A percentile compares a stretch with the other conserved stretches of the same genome.
These are phyloP conservation scores for Stratiomys singularior DNA, from an alignment of 2,888 invertebrate genomes.

Conservation along the genomic window DNA sequence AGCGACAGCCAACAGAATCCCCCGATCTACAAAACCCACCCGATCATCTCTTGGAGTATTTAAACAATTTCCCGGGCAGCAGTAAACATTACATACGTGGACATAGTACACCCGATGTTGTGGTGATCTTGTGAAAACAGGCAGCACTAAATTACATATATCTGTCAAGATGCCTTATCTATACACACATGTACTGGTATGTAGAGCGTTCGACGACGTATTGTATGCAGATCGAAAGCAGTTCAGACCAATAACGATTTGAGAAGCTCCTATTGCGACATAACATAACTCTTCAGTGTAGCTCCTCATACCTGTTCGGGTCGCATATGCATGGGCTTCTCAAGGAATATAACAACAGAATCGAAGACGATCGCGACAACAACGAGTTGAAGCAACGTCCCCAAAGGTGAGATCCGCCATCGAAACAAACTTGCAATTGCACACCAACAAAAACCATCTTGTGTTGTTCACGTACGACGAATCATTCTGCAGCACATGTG, in stretches of 20 bases:
- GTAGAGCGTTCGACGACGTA: conserved; percentile 48
- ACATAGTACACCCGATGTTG: conserved; percentile 20
- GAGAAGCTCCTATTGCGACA: conserved; percentile 46
- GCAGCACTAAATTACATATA: conserved; percentile 53
- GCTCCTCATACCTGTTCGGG: conserved; percentile 45
- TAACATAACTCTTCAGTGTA: conserved; percentile 45
- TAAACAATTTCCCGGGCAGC: conserved; percentile 15
- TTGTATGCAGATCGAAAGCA: conserved; percentile 37
- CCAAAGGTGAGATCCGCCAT: conserved; percentile 45
- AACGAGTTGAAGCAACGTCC: conserved; percentile 44
- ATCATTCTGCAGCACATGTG: background rate
- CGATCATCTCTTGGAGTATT: conserved; percentile 8
- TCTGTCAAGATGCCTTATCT: conserved; percentile 50
- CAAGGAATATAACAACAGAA: conserved; percentile 14
- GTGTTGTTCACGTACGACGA: background rate
- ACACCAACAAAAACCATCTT: conserved; percentile 17
- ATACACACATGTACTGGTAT: conserved; percentile 43
- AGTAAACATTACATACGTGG: background rate
- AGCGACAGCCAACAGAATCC: conserved; percentile 25
- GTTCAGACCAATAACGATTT: conserved; percentile 51
- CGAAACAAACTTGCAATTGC: conserved; percentile 32
- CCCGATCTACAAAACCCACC: background rate
- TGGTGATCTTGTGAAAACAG: conserved; percentile 51
- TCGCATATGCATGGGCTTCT: background rate
- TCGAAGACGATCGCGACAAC: conserved; percentile 19